Evolutionary conservation across 2,797 vertebrate genomes (phyloP).

Genomic region (Poeciliopsis gracilis): DNA sequence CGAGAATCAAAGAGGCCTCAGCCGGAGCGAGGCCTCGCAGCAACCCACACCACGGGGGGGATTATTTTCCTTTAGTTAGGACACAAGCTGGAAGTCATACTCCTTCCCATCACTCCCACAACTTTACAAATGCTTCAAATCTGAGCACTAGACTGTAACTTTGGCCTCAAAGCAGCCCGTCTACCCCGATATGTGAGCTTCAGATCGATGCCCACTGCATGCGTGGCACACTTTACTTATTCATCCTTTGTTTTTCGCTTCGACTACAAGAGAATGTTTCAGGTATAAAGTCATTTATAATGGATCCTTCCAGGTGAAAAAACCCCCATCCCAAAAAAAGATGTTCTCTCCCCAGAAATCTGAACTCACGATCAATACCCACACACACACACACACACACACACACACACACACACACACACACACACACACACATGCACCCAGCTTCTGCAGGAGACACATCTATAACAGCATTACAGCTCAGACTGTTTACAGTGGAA

Average conservation of each 20-base stretch:
- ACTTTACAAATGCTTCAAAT: conserved; percentile 30
- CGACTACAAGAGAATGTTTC: conserved; percentile 18
- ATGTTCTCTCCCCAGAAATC: conserved; percentile 52
- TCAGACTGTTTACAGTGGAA: conserved; percentile 43
- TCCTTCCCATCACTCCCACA: conserved; percentile 42
- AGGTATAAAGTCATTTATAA: conserved; percentile 45
- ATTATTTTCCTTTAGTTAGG: conserved; percentile 37
- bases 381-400: conserved; percentile 36
- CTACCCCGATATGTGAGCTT: conserved; percentile 46
- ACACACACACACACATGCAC: conserved; percentile 35
- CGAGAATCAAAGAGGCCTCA: conserved; percentile 34
- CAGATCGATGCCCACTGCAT: conserved; percentile 34
- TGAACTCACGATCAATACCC: conserved; percentile 63
- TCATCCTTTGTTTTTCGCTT: conserved; percentile 35
- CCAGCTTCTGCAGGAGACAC: conserved; percentile 43
- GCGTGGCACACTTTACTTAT: conserved; percentile 26
- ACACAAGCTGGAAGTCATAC: conserved; percentile 44
- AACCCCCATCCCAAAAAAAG: conserved; percentile 36
- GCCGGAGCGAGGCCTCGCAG: conserved; percentile 24
- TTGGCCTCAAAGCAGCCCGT: conserved; percentile 39
- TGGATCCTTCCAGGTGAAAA: conserved; percentile 48
- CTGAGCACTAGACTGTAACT: conserved; percentile 35
- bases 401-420: conserved; percentile 18
- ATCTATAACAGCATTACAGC: conserved; percentile 53
- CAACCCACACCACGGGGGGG: neutral